These are phyloP conservation scores for Sebastes goodei DNA, from an alignment of 2,797 vertebrate genomes.

Conservation along the genomic window DNA sequence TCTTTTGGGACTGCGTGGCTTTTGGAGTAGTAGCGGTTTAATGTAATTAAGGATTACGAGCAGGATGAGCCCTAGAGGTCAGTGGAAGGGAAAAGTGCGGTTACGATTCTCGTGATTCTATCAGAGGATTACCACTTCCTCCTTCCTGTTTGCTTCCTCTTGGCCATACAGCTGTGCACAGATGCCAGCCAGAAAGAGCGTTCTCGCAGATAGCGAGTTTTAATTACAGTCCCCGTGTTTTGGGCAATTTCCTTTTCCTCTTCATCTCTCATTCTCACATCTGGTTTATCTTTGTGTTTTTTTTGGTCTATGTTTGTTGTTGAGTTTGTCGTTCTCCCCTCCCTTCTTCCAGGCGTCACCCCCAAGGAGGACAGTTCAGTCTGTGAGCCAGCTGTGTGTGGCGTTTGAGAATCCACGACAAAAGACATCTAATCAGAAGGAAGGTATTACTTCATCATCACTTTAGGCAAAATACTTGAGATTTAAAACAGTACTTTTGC, in stretches of 20 bases:
- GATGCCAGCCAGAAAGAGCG: slow-evolving; percentile 54
- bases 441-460: slow-evolving; percentile 23
- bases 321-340: slow-evolving; percentile 20
- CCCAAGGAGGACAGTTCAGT: slow-evolving; percentile 32
- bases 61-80: slow-evolving; percentile 67
- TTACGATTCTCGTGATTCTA: slow-evolving; percentile 56
- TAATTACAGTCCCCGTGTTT: slow-evolving; percentile 61
- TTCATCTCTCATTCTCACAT: slow-evolving; percentile 57
- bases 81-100: slow-evolving; percentile 49
- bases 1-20: slow-evolving; percentile 25
- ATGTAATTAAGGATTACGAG: slow-evolving; percentile 66
- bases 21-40: slow-evolving; percentile 54
- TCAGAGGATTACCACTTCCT: slow-evolving; percentile 77
- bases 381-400: slow-evolving; percentile 43
- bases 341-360: slow-evolving; percentile 13
- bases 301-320: slow-evolving; percentile 27
- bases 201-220: slow-evolving; percentile 49
- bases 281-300: slow-evolving; percentile 57
- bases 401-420: slow-evolving; percentile 6
- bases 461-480: background rate
- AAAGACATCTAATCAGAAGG: slow-evolving; percentile 32
- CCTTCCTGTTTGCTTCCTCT: slow-evolving; percentile 78
- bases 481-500: background rate
- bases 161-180: slow-evolving; percentile 63
- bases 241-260: slow-evolving; percentile 56